Percentiles rank a stretch among this genome's conserved stretches.
These are phyloP conservation scores for Mylabris phalerata DNA, from an alignment of 1,140 invertebrate species.

Conservation along the genomic window DNA sequence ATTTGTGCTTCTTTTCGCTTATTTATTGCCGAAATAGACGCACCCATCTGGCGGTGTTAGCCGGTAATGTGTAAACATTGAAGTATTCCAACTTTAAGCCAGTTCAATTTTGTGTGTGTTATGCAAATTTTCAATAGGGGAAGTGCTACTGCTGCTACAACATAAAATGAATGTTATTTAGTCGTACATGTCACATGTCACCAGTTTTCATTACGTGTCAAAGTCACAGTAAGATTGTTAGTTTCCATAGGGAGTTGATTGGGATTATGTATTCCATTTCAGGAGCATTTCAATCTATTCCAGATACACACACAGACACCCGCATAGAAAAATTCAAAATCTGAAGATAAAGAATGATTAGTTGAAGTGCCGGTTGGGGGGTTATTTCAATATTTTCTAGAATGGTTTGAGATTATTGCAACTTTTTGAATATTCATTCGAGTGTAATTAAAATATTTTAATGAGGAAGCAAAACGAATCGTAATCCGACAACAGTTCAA, in stretches of 20 bases:
- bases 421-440: slow-evolving; percentile 33
- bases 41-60: background rate
- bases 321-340: no score
- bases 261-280: slow-evolving; percentile 12
- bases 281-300: no score
- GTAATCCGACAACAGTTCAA: slow-evolving; percentile 9
- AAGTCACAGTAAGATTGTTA: slow-evolving; percentile 20
- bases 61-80: slow-evolving; percentile 7
- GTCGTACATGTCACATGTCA: slow-evolving; percentile 27
- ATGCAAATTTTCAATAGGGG: slow-evolving; percentile 11
- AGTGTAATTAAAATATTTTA: slow-evolving; percentile 37
- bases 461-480: slow-evolving; percentile 28
- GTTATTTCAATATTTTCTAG: slow-evolving; percentile 15
- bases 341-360: no score
- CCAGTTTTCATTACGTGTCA: slow-evolving; percentile 26
- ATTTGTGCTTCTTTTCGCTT: no score
- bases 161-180: slow-evolving; percentile 25
- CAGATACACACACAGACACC: no score
- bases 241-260: slow-evolving; percentile 16
- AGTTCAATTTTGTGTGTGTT: slow-evolving; percentile 6
- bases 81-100: slow-evolving; percentile 6
- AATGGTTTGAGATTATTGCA: slow-evolving; percentile 7
- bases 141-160: background rate
- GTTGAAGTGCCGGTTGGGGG: background rate
- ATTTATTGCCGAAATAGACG: slow-evolving; percentile 1